phyloP scores from a whole-genome alignment of 2,113 vertebrate genomes.

The Crotophaga sulcirostris region DNA sequence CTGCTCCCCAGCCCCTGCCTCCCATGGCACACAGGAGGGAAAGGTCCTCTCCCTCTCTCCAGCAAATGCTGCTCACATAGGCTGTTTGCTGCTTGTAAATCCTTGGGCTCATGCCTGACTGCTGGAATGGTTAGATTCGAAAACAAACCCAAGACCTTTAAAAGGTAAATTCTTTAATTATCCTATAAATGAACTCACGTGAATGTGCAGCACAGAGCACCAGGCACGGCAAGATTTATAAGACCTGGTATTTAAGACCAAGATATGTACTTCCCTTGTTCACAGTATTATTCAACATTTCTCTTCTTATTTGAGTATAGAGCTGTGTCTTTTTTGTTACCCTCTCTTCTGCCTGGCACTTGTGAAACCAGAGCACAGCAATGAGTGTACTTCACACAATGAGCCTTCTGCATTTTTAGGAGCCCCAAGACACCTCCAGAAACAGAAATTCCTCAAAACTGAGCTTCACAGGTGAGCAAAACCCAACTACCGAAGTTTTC shows the following conservation, averaged over 20 bases:
- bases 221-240: neutral
- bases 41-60: neutral
- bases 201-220: neutral
- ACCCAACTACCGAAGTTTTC: neutral
- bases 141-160: constrained; percentile 42
- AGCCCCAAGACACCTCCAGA: neutral
- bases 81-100: constrained; percentile 8
- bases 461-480: neutral
- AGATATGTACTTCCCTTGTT: neutral
- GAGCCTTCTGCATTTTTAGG: neutral
- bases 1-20: neutral
- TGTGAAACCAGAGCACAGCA: neutral
- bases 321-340: neutral
- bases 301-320: neutral
- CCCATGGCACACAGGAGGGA: neutral
- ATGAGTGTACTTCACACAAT: fast-evolving
- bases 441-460: neutral
- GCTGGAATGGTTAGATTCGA: neutral
- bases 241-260: neutral
- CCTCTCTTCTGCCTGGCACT: neutral
- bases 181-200: constrained; percentile 18
- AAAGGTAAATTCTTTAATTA: constrained; percentile 55
- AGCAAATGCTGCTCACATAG: neutral
- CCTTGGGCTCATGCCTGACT: constrained; percentile 10
- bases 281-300: neutral